Evolutionary conservation across 2,888 invertebrate species (phyloP), one percentile per base, ranked within the genome.

Genomic region (Drosophila robusta): DNA sequence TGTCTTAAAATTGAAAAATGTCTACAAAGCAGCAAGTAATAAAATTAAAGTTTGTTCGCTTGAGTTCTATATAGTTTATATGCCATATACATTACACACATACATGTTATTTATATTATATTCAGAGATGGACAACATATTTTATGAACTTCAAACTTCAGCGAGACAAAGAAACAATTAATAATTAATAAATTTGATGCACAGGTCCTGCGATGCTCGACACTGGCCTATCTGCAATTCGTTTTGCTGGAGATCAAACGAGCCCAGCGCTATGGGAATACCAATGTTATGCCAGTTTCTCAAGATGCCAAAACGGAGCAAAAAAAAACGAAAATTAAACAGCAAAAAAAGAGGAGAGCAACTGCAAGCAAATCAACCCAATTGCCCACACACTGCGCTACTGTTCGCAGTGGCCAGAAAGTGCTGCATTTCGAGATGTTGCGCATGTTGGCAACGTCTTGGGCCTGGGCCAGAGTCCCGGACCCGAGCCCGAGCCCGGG

Each of bases 361-460:
- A 54, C 57, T 22, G 58, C 75, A 79, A 64, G 55, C 63, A 75
- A 79, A 75, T 75, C 75, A 79, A 75, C 54, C 56, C 85, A 87
- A 82, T 89, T 82, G 82, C 89, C 82, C 82, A 82, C 82, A 82
- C 82, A 82, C 89, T 79, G 46, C 38, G 75, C 80, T 75, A 75
- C 80, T 79, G 80, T 75, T 57, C 75, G 24, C 46, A 52, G 76
- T 46, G 62, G 50, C 57, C 75, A 57, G 64, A 66, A 71, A 60
- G 58, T 72, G 72, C 64, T 64, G 69, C 69, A 52, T 51, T 57
- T 58, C 69, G 38, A 58, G 69, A 32, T 44, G 71, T 68, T 41
- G 24, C 4, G 7, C 24, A 24, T 22, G n/a, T 44, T 22, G 44
- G 39, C 4, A 39, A 16, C 39, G 22, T 42, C 41, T 42, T 6